Evolutionary conservation across 1,140 invertebrate genomes (phyloP).

Genomic region (Bradysia coprophila): DNA sequence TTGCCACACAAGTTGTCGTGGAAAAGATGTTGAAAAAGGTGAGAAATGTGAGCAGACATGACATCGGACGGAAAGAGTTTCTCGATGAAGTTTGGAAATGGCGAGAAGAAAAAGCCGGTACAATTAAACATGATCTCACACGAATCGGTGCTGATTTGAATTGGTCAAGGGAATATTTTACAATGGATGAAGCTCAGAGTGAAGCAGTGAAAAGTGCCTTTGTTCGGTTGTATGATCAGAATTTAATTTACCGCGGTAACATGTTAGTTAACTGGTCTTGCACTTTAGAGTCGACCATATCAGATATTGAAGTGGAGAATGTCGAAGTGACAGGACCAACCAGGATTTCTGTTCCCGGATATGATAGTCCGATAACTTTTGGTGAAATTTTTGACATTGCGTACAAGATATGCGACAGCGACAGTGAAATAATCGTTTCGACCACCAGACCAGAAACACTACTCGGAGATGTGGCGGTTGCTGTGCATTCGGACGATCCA

Average conservation of each 20-base stretch:
- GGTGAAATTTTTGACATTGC: constrained; percentile 74
- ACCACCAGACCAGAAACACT: constrained; percentile 96
- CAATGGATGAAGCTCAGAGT: constrained; percentile 61
- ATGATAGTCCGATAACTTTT: constrained; percentile 64
- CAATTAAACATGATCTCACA: constrained; percentile 67
- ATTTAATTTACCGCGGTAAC: constrained; percentile 70
- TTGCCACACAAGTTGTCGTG: constrained; percentile 80
- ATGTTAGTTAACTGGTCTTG: constrained; percentile 92
- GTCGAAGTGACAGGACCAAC: constrained; percentile 50
- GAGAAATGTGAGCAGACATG: constrained; percentile 30
- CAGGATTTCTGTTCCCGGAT: constrained; percentile 59
- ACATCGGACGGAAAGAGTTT: constrained; percentile 45
- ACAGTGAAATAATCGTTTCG: constrained; percentile 72
- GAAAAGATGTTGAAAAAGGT: constrained; percentile 52
- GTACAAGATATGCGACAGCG: constrained; percentile 52
- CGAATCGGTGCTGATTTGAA: constrained; percentile 72
- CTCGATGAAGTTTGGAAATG: constrained; percentile 48
- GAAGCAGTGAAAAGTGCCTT: constrained; percentile 78
- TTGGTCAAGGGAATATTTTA: constrained; percentile 82
- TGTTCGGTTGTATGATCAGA: constrained; percentile 54
- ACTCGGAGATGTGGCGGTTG: constrained; percentile 87
- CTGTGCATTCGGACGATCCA: constrained; percentile 74
- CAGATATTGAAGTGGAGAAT: constrained; percentile 89
- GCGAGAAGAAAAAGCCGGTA: constrained; percentile 45
- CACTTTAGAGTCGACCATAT: constrained; percentile 71